Evolutionary conservation across 2,797 vertebrate genomes (phyloP).

Genomic region (Prionace glauca): DNA sequence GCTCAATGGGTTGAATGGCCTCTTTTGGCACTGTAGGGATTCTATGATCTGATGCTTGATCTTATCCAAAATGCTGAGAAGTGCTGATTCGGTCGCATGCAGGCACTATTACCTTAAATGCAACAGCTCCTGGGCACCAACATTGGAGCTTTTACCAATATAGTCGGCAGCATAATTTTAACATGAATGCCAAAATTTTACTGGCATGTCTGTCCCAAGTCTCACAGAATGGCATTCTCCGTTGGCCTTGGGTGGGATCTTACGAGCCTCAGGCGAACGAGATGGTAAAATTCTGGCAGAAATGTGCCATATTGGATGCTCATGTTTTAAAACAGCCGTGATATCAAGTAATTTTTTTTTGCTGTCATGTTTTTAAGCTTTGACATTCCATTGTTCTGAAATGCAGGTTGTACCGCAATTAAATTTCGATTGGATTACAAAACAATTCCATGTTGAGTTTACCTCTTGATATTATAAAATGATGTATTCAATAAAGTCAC

Average conservation of each 20-base stretch:
- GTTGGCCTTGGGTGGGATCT: too few relatives aligned
- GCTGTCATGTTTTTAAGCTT: background rate
- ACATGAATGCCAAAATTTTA: too few relatives aligned
- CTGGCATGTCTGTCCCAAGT: too few relatives aligned
- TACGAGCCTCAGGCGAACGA: too few relatives aligned
- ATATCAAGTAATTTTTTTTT: background rate
- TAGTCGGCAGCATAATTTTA: background rate
- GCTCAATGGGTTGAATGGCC: too few relatives aligned
- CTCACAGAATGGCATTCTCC: too few relatives aligned
- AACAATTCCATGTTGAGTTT: background rate
- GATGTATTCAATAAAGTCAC: background rate
- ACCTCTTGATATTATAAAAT: background rate
- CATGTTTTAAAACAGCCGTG: background rate
- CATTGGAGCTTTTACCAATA: background rate
- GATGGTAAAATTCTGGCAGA: background rate
- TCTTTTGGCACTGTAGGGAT: too few relatives aligned
- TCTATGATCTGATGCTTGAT: too few relatives aligned
- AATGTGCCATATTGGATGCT: background rate
- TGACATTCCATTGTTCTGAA: background rate
- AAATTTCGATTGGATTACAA: background rate
- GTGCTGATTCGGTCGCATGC: background rate
- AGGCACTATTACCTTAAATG: background rate
- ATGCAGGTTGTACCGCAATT: background rate
- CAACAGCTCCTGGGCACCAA: too few relatives aligned
- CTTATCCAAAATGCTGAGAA: too few relatives aligned